A percentile compares a stretch with the other conserved stretches of the same genome.
phyloP scores from a whole-genome alignment of 2,888 invertebrate genomes.

The Gymnoscelis rufifasciata region DNA sequence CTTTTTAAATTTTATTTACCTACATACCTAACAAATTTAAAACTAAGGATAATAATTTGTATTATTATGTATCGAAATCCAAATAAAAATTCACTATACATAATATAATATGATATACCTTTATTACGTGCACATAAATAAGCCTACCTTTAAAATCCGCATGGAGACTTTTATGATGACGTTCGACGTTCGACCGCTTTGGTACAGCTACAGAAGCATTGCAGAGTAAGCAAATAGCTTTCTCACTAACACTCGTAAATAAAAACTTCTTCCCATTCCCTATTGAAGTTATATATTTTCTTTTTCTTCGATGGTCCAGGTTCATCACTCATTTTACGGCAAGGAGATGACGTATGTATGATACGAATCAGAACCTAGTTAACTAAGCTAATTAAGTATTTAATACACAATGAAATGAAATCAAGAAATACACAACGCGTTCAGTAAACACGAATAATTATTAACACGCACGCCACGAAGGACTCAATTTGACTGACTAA shows the following conservation, averaged over 20 bases:
- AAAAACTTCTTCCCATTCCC: slow-evolving; percentile 6
- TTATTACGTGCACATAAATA: slow-evolving; percentile 7
- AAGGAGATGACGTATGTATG: slow-evolving; percentile 1
- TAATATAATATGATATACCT: no score
- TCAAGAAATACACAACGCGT: neutral
- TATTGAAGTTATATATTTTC: slow-evolving; percentile 8
- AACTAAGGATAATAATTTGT: no score
- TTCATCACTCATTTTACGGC: slow-evolving; percentile 7
- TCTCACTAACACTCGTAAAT: neutral
- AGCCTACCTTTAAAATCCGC: slow-evolving; percentile 4
- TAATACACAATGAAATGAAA: no score
- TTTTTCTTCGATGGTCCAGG: slow-evolving; percentile 7
- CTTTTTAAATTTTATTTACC: no score
- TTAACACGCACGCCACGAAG: no score
- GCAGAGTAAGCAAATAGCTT: neutral
- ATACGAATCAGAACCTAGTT: neutral
- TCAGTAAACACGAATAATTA: no score
- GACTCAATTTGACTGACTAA: no score
- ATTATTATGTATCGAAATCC: no score
- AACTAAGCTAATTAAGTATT: no score
- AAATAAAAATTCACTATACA: no score
- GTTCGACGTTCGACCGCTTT: slow-evolving; percentile 8
- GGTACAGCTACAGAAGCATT: slow-evolving; percentile 3
- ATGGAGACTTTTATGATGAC: slow-evolving; percentile 7
- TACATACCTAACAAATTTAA: no score